Evolutionary conservation across 2,888 invertebrate species (phyloP), one percentile per base, ranked within the genome.

Genomic region (Laothoe populi): DNA sequence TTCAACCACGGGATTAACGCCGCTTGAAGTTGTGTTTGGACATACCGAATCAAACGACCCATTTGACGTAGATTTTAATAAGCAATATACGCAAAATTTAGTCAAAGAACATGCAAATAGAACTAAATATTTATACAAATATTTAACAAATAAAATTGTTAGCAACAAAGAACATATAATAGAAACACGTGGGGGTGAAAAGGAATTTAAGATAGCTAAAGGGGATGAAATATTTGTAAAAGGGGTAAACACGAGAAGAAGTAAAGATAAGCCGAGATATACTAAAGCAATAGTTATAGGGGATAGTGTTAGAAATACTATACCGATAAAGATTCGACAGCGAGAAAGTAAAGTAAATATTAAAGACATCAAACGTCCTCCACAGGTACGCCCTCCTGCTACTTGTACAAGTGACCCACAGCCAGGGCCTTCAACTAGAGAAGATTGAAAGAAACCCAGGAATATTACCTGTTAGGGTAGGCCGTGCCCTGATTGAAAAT

Each of bases 1-100:
- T 49, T 64, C 65, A 0, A 45, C 62, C 0, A 76, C 74, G 0
- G 66, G 65, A 5, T 48, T 68, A 10, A 71, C 69, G 0, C 73
- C 70, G 0, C 71, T 72, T 46, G 71, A 74, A 64, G 66, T 73
- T 13, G 64, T 67, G 3, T 70, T 75, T 42, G 72, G 72, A 13
- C 73, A 73, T 60, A 73, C 74, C 0, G 70, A 75, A 3, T 60
- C 63, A 1, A 66, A 60, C 31, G 58, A 21, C 11, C 13, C 46
- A 4, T 74, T 71, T 59, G 58, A 71, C n/a, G 24, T 66, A 21
- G 61, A 75, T 16, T 71, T 67, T 57, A 60, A 72, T 2, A 70
- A 66, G 61, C 19, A 61, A 2, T 71, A 70, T 31, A 67, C 59
- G 0, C 75, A 75, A 60, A 61, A 71, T 46, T 44, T 76, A 49